These are phyloP conservation scores for Drosophila sp. DNA, from an alignment of 1,140 invertebrate species.

Conservation along the genomic window DNA sequence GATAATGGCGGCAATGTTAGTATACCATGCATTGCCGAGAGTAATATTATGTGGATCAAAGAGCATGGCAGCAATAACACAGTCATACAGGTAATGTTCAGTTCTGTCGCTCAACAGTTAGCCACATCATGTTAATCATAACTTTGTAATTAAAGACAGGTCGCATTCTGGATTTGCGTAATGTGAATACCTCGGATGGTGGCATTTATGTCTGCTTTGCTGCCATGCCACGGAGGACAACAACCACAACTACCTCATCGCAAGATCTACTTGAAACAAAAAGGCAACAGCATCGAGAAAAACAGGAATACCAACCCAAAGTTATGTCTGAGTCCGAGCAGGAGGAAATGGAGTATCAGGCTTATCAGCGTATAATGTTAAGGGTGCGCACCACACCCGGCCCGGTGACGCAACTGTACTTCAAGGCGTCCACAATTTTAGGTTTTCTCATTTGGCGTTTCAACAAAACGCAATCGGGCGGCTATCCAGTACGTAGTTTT, in stretches of 20 bases:
- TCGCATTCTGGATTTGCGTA: conserved; percentile 67
- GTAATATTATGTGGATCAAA: conserved; percentile 80
- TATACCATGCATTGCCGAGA: conserved; percentile 78
- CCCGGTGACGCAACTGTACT: conserved; percentile 75
- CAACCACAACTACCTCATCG: conserved; percentile 53
- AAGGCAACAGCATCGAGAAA: conserved; percentile 10
- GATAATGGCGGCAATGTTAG: conserved; percentile 81
- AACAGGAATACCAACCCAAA: background rate
- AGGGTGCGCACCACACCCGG: conserved; percentile 77
- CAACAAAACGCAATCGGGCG: conserved; percentile 77
- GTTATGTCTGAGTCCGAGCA: background rate
- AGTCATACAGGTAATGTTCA: conserved; percentile 66
- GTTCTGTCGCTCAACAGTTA: no score
- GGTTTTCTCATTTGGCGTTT: conserved; percentile 82
- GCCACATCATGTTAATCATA: no score
- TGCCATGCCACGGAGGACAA: conserved; percentile 46
- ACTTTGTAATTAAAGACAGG: conserved; percentile 56
- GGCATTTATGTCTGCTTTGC: conserved; percentile 81
- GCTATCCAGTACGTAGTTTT: conserved; percentile 81
- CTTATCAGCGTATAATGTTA: conserved; percentile 63
- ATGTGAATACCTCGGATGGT: conserved; percentile 69
- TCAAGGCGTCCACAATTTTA: conserved; percentile 80
- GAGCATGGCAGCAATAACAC: conserved; percentile 74
- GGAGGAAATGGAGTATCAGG: conserved; percentile 63
- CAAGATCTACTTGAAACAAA: conserved; percentile 15